Evolutionary conservation across 2,797 vertebrate genomes (phyloP), one percentile per base, ranked within the genome.

Genomic region (Hippoglossus hippoglossus): DNA sequence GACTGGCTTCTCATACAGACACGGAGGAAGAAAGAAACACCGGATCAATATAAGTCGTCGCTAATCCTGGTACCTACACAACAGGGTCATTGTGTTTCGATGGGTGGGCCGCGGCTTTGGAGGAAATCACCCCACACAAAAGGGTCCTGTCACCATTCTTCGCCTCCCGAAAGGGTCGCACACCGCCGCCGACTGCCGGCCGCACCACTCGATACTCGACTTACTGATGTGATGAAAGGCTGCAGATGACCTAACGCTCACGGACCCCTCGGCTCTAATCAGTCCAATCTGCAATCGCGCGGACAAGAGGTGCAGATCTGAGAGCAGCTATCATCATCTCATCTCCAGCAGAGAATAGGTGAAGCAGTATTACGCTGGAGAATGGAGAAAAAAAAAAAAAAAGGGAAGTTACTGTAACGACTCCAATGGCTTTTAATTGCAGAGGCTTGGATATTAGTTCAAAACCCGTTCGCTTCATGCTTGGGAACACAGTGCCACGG

Each of bases 401-500:
- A 67, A 56, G 19, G 25, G 64, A 67, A 86, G 73, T 80, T 80
- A 55, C 73, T 86, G 72, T 81, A 80, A 88, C 63, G 63, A 87
- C 75, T 84, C 65, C n/a, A 25, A 60, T 79, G 85, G 53, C 75
- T 81, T 85, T 89, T 91, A 91, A 92, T 92, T 89, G 86, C 85
- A 71, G 74, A 81, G 74, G 82, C 80, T 83, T 75, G 89, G 89
- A 91, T 87, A 93, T 90, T 87, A 88, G 85, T 82, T 87, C 74
- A 84, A 89, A 92, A 89, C 81, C 81, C 75, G 75, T 88, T 92
- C 75, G 74, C 86, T 89, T 87, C 90, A 93, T 87, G 92, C 92
- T 92, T 91, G 89, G 79, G 85, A 93, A 92, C 81, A 78, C 86
- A 74, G 88, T 59, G 80, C 87, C 85, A 87, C 68, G 67, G 81